phyloP scores from a whole-genome alignment of 2,888 invertebrate species.

The Pristionchus entomophagus region DNA sequence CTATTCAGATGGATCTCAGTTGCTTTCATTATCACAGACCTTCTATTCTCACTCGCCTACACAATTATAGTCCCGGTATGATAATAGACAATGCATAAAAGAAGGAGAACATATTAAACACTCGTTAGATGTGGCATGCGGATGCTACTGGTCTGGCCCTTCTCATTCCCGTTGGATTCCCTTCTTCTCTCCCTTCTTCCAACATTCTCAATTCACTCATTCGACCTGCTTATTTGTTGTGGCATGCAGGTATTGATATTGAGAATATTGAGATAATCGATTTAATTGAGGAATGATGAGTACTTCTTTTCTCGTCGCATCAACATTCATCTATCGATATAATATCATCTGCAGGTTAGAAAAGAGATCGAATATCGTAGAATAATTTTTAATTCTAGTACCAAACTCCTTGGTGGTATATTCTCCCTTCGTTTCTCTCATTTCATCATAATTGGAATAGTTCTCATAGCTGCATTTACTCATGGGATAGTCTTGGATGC shows the following conservation, averaged over 20 bases:
- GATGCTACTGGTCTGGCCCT: background rate
- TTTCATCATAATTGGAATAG: background rate
- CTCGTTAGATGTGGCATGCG: constrained; percentile 13
- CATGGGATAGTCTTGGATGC: background rate
- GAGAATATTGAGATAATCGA: background rate
- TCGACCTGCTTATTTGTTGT: constrained; percentile 26
- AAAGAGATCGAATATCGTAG: background rate
- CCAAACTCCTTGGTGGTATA: background rate
- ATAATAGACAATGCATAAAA: too few relatives aligned
- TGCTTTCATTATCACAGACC: background rate
- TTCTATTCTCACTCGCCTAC: constrained; percentile 13
- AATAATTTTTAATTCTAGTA: background rate
- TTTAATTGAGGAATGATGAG: constrained; percentile 14
- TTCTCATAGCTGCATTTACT: background rate
- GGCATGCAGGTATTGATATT: constrained; percentile 8
- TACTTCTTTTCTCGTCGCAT: constrained; percentile 19
- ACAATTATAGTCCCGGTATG: constrained; percentile 1
- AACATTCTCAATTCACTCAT: background rate
- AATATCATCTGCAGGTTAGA: background rate
- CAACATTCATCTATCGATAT: constrained; percentile 24
- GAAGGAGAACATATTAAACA: too few relatives aligned
- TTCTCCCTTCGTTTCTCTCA: constrained; percentile 16
- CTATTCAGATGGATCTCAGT: constrained; percentile 1
- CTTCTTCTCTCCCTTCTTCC: constrained; percentile 4
- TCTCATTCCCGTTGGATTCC: constrained; percentile 34